Conservation (phyloP, 1,140 invertebrate genomes). For the Dendroctonus valens region DNA sequence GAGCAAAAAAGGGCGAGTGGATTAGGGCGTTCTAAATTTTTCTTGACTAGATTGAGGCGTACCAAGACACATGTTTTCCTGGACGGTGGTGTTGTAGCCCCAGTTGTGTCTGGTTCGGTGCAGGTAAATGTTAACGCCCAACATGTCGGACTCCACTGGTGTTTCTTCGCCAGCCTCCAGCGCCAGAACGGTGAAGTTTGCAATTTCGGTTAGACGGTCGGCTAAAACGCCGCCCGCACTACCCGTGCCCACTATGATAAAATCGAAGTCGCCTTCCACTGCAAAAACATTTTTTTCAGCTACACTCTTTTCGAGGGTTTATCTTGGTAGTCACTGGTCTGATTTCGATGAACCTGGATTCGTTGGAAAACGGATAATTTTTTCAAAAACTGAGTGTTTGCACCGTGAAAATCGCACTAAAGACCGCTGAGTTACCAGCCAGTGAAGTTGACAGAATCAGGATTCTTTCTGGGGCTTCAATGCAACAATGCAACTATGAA, state of each 20-base stretch:
- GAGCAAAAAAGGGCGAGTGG: not conserved
- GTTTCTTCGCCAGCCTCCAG: conserved; percentile 68
- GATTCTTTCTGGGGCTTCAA: too few species aligned
- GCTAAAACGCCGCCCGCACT: conserved; percentile 80
- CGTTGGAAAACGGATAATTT: too few species aligned
- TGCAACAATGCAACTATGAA: too few species aligned
- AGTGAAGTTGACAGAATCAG: too few species aligned
- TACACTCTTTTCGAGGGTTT: too few species aligned
- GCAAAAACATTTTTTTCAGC: too few species aligned
- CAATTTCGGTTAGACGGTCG: conserved; percentile 65
- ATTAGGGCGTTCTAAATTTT: not conserved
- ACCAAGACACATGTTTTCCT: conserved; percentile 6
- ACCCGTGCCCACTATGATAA: conserved; percentile 77
- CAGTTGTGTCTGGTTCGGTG: conserved; percentile 80
- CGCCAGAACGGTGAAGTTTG: conserved; percentile 68
- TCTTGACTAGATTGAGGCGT: not conserved
- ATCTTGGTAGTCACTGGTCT: too few species aligned
- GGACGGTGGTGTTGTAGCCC: conserved; percentile 67
- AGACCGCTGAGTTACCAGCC: too few species aligned
- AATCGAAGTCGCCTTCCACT: conserved; percentile 53
- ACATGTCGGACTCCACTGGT: conserved; percentile 65
- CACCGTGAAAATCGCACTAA: too few species aligned
- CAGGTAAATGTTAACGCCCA: conserved; percentile 75
- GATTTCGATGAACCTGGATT: too few species aligned
- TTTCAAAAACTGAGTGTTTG: too few species aligned